phyloP scores from a whole-genome alignment of 2,888 invertebrate genomes.

The Opisthograptis luteolata region DNA sequence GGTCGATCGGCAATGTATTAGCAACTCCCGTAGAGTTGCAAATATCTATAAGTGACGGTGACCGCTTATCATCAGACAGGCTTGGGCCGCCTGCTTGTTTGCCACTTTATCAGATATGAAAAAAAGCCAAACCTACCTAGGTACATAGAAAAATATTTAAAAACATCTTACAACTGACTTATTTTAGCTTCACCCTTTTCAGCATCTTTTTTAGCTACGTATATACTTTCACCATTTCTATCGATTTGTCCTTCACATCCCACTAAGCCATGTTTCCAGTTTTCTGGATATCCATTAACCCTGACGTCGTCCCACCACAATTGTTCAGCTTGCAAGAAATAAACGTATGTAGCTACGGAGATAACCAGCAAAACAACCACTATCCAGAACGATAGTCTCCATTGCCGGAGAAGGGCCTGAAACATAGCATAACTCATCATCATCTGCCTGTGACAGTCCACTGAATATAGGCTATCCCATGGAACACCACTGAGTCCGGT shows the following conservation, averaged over 20 bases:
- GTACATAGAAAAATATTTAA: too few relatives aligned
- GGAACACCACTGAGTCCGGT: too few relatives aligned
- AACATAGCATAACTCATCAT: not conserved
- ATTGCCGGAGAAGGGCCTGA: slow-evolving; percentile 58
- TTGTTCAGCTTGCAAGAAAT: slow-evolving; percentile 17
- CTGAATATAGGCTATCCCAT: too few relatives aligned
- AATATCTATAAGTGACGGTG: too few relatives aligned
- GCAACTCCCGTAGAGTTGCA: too few relatives aligned
- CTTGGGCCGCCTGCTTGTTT: too few relatives aligned
- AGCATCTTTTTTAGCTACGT: not conserved
- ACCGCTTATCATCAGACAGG: too few relatives aligned
- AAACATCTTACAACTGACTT: too few relatives aligned
- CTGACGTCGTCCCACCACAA: slow-evolving; percentile 63
- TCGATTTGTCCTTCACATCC: slow-evolving; percentile 41
- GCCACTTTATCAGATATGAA: too few relatives aligned
- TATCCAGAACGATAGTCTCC: slow-evolving; percentile 44
- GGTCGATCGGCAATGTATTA: too few relatives aligned
- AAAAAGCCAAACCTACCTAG: too few relatives aligned
- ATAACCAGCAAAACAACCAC: slow-evolving; percentile 9
- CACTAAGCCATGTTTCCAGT: slow-evolving; percentile 69
- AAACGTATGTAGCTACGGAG: slow-evolving; percentile 9
- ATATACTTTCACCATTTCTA: slow-evolving; percentile 15
- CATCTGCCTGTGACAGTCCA: not conserved
- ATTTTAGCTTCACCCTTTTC: not conserved
- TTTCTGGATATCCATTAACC: slow-evolving; percentile 66